phyloP scores from a whole-genome alignment of 2,797 vertebrate species.

The Sebastes iracundus region DNA sequence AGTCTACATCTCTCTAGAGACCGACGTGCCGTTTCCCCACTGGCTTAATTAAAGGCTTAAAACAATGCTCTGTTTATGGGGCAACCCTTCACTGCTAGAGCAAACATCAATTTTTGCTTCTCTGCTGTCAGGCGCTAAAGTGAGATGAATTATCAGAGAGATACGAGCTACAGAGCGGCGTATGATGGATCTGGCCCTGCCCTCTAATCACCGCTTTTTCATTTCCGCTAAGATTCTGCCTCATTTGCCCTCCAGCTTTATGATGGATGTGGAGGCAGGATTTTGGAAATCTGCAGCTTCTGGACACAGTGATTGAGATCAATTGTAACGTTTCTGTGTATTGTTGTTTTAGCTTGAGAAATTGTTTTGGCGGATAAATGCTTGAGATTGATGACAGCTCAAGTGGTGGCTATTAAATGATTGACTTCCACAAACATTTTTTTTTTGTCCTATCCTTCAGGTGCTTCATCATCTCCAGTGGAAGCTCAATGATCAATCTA shows the following conservation, averaged over 20 bases:
- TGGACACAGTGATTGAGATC: slow-evolving; percentile 43
- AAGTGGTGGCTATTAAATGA: slow-evolving; percentile 22
- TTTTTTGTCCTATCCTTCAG: not conserved
- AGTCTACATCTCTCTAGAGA: slow-evolving; percentile 28
- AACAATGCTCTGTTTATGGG: slow-evolving; percentile 62
- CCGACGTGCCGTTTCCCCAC: slow-evolving; percentile 35
- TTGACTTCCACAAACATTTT: slow-evolving; percentile 2
- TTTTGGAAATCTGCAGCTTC: slow-evolving; percentile 16
- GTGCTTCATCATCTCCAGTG: slow-evolving; percentile 1
- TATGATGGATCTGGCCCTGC: slow-evolving; percentile 60
- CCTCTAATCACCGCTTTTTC: slow-evolving; percentile 70
- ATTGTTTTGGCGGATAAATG: slow-evolving; percentile 33
- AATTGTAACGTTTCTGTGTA: slow-evolving; percentile 20
- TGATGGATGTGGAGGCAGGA: slow-evolving; percentile 46
- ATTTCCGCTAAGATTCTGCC: slow-evolving; percentile 69
- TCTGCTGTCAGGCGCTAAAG: slow-evolving; percentile 60
- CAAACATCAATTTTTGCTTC: slow-evolving; percentile 64
- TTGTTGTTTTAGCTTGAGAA: slow-evolving; percentile 47
- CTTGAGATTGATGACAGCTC: slow-evolving; percentile 28
- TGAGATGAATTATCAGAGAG: slow-evolving; percentile 71
- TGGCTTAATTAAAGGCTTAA: slow-evolving; percentile 75
- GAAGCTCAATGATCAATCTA: not conserved
- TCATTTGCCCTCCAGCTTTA: slow-evolving; percentile 59
- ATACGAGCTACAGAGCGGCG: slow-evolving; percentile 17
- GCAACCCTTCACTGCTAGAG: slow-evolving; percentile 45